phyloP scores from a whole-genome alignment of 2,888 invertebrate species.

The Leptothorax acervorum region DNA sequence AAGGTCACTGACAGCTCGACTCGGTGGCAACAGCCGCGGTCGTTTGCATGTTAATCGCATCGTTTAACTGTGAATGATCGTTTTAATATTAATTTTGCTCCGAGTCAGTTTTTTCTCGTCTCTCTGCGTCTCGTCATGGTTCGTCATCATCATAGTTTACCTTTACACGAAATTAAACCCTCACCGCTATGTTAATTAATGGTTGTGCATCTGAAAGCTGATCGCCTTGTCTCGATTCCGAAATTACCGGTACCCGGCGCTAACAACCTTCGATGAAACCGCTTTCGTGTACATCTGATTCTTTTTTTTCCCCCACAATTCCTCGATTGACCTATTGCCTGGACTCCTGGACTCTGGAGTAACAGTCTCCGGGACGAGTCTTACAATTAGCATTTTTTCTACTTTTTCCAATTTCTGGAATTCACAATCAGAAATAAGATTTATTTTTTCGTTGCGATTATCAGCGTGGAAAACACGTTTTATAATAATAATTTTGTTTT shows the following conservation, averaged over 20 bases:
- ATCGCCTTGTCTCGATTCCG: no score
- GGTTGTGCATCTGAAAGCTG: no score
- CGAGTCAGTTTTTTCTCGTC: background rate
- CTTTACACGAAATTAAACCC: no score
- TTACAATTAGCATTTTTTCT: background rate
- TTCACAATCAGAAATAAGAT: background rate
- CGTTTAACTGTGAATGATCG: constrained; percentile 1
- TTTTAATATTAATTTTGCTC: background rate
- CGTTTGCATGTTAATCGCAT: constrained; percentile 50
- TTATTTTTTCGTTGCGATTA: background rate
- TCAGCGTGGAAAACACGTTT: background rate
- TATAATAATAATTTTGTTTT: background rate
- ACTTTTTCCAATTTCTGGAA: background rate
- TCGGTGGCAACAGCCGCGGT: constrained; percentile 11
- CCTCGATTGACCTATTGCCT: background rate
- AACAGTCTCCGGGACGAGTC: no score
- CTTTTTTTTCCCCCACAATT: background rate
- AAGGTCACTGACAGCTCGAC: constrained; percentile 62
- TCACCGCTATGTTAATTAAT: background rate
- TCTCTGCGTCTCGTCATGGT: background rate
- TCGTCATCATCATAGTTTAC: background rate
- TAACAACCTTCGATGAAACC: no score
- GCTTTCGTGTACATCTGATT: background rate
- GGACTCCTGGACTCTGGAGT: no score
- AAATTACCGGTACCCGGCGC: no score